phyloP scores from a whole-genome alignment of 2,113 vertebrate species.

The Coracopsis vasa region DNA sequence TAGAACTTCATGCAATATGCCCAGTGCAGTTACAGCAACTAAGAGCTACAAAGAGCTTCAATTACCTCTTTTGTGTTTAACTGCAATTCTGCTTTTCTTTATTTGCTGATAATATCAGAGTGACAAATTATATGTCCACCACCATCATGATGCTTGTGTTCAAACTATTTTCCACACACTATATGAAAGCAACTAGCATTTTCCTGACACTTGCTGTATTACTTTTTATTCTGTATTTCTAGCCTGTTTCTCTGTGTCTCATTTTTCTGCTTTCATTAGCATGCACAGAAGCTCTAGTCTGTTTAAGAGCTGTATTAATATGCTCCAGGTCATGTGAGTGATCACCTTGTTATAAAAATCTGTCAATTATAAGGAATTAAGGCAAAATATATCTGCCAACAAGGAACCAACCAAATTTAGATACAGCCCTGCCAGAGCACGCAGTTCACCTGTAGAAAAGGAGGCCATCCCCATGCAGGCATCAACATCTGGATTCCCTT shows the following conservation, averaged over 20 bases:
- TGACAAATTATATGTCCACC: not conserved
- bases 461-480: accelerated
- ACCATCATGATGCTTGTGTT: not conserved
- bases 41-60: not conserved
- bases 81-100: not conserved
- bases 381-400: not conserved
- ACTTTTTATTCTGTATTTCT: not conserved
- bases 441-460: not conserved
- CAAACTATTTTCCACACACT: not conserved
- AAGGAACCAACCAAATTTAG: not conserved
- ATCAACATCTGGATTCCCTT: not conserved
- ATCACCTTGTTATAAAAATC: not conserved
- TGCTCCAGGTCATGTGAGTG: not conserved
- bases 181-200: not conserved
- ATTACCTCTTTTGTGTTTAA: not conserved
- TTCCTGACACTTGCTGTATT: not conserved
- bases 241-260: not conserved
- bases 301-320: not conserved
- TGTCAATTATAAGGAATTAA: not conserved
- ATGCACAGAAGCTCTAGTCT: not conserved
- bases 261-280: not conserved
- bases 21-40: not conserved
- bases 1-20: not conserved
- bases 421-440: not conserved
- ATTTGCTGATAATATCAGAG: conserved; percentile 14